Base-by-base conservation (phyloP, 1,140 invertebrate species). In the Parasteatoda tepidariorum region DNA sequence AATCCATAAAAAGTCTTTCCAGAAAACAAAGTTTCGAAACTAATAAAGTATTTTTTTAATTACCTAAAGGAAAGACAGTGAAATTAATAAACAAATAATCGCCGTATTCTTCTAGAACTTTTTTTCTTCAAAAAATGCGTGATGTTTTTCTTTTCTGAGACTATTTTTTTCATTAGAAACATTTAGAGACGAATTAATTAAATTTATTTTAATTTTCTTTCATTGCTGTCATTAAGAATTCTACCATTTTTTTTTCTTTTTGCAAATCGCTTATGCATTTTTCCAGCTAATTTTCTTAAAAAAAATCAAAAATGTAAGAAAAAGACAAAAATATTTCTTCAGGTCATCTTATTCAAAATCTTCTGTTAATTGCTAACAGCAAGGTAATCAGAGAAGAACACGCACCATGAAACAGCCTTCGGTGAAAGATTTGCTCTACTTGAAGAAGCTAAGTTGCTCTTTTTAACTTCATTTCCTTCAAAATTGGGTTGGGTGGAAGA, bases 171-270 rank as follows among this genome's bases (percentile, higher is more conserved):
- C 38, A 15, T 55, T 41, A 5, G n/a, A 41, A 5, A 26, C 41
- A 55, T 71, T 71, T 31, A 55, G 68, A 54, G 41, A 71, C 38
- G 28, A 71, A 71, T 57, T 71, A 71, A 71, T 71, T 71, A 71
- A 71, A 55, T 71, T 71, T 71, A 71, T 71, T 71, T 71, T 55
- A 71, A 71, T 71, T 71, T 67, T 55, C 48, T n/a, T 55, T 24
- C 68, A 55, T 57, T 33, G 68, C 28, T 71, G 28, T 71, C 68
- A 71, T 71, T 71, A 71, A 71, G 68, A 55, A 54, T 71, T 70
- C 38, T 24, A 22, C n/a, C 22, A 55, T 55, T 34, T 41, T 71
- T 71, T 57, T 71, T 13, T 6, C 5, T 41, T 41, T 54, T 71
- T 33, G 18, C 66, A 33, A 67, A 34, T 22, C n/a, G 34, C 41